Evolutionary conservation across 2,113 vertebrate genomes (phyloP).

Genomic region (Vimba vimba): DNA sequence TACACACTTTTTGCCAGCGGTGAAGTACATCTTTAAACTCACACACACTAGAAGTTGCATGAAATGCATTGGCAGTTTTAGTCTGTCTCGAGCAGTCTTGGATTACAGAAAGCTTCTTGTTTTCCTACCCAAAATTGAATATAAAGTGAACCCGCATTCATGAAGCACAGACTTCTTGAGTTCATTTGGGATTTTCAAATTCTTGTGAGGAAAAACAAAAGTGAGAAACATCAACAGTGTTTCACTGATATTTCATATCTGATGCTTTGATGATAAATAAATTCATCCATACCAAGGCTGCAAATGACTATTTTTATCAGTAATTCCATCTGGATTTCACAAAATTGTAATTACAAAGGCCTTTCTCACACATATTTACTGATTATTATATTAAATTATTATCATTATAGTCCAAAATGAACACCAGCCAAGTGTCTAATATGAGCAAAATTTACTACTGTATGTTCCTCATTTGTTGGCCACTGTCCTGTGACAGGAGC

Average conservation of each 20-base stretch:
- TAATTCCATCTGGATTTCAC: slow-evolving; percentile 1
- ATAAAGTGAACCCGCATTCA: background rate
- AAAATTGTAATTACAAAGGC: background rate
- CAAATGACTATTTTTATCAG: slow-evolving; percentile 9
- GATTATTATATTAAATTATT: background rate
- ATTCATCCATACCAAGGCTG: background rate
- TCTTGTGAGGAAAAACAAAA: background rate
- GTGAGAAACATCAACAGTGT: background rate
- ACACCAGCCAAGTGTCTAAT: no score
- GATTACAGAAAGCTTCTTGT: background rate
- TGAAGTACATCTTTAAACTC: background rate
- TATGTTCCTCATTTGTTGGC: background rate
- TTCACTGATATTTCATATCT: background rate
- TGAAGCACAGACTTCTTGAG: background rate
- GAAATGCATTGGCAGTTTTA: background rate
- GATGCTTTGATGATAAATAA: slow-evolving; percentile 16
- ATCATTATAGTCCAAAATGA: no score
- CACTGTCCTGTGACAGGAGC: no score
- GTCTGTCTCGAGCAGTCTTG: background rate
- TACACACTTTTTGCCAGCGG: no score
- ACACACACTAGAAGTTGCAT: background rate
- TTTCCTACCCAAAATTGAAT: background rate
- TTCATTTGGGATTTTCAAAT: background rate
- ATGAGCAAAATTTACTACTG: background rate
- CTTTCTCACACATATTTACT: background rate